Evolutionary conservation across 2,888 invertebrate genomes (phyloP).

Genomic region (Drosophila rellima): DNA sequence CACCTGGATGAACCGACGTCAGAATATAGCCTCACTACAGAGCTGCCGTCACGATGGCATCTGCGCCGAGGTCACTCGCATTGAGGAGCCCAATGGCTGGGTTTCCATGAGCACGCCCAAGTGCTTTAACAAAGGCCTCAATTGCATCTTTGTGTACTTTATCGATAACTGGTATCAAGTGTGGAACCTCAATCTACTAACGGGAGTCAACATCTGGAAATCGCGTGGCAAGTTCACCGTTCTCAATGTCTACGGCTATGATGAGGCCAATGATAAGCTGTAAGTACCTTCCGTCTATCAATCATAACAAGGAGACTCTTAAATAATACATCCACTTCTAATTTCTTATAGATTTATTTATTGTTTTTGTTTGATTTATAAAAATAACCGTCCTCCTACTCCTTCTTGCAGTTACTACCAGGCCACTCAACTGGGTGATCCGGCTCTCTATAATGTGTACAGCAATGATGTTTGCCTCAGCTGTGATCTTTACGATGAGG

Average conservation of each 20-base stretch:
- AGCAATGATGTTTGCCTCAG: conserved; percentile 89
- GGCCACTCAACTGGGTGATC: conserved; percentile 88
- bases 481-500: conserved; percentile 88
- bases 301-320: background rate
- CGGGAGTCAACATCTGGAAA: conserved; percentile 78
- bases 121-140: conserved; percentile 70
- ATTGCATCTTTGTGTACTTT: conserved; percentile 84
- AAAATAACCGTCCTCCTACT: background rate
- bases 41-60: conserved; percentile 69
- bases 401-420: conserved; percentile 89
- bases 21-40: conserved; percentile 87
- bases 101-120: conserved; percentile 87
- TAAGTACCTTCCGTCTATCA: conserved; percentile 82
- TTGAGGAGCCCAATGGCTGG: conserved; percentile 90
- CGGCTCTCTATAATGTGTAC: conserved; percentile 90
- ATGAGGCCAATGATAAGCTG: conserved; percentile 87
- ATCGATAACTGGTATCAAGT: conserved; percentile 86
- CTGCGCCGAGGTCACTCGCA: conserved; percentile 85
- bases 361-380: too few species aligned
- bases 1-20: conserved; percentile 94
- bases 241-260: conserved; percentile 88
- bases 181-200: conserved; percentile 83
- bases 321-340: too few species aligned
- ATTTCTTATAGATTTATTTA: too few species aligned
- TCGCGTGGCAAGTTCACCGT: conserved; percentile 87